Evolutionary conservation across 1,140 invertebrate genomes (phyloP), one percentile per base, ranked within the genome.

Genomic region (Bombus huntii): DNA sequence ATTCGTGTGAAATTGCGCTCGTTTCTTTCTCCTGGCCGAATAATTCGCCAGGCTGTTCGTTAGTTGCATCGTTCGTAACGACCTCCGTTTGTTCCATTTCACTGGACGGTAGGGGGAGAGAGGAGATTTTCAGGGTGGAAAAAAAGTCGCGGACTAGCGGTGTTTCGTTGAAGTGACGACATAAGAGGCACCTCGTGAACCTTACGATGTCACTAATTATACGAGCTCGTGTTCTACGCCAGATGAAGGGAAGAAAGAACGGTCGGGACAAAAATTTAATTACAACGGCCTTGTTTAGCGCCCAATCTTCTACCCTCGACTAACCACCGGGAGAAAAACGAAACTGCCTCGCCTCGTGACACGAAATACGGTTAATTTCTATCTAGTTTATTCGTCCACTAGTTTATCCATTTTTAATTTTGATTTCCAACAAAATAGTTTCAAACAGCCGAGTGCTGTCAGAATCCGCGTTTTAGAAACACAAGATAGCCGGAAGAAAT

Each of bases 231-330:
- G 71, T 12, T 78, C 66, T 31, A 34, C 47, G 62, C 74, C 77
- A 81, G 81, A 83, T 66, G 75, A 89, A 87, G 80, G 39, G 5
- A 89, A 57, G 62, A 72, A 84, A 79, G 74, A 62, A 65, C 44
- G 66, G 37, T 18, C 22, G 53, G 53, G 68, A 57, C 80, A 87
- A 89, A 88, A 89, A 89, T 89, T 89, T 89, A 89, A 89, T 89
- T 89, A 89, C 88, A 53, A 86, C 80, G 88, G 70, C 87, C 84
- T 89, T 89, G 87, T 89, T 89, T 89, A 89, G 80, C 59, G 73
- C 57, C 66, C 68, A 22, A 31, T 42, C 42, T 47, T 57, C 66
- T n/a, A 37, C 68, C 39, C 47, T 53, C 47, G 18, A 53, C 47
- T 53, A 53, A 53, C 47, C 47, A 53, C 47, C 47, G 18, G 6